Evolutionary conservation across 1,140 invertebrate genomes (phyloP).

Genomic region (Brachionus paranguensis): DNA sequence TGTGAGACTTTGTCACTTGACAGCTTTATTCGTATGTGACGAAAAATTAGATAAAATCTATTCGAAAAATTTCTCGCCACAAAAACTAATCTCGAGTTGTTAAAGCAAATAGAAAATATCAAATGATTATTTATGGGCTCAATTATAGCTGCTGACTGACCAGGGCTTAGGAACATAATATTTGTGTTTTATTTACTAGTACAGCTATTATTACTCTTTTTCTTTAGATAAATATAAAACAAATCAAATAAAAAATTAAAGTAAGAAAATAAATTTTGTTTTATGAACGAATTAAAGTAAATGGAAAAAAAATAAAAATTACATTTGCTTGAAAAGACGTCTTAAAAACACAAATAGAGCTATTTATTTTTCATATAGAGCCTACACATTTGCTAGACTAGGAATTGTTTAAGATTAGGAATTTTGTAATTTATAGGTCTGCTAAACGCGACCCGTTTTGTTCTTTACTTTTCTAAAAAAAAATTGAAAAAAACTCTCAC

Average conservation of each 20-base stretch:
- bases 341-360: neutral
- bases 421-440: neutral
- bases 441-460: neutral
- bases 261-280: neutral
- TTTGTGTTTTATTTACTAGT: constrained; percentile 24
- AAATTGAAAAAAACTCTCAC: neutral
- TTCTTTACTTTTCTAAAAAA: neutral
- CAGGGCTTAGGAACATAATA: neutral
- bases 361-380: neutral
- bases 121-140: constrained; percentile 21
- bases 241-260: neutral
- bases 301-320: constrained; percentile 5
- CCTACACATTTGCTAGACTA: neutral
- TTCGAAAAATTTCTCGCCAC: neutral
- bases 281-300: neutral
- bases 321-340: constrained; percentile 18
- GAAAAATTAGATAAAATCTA: constrained; percentile 2
- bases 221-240: constrained; percentile 20
- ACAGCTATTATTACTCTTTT: neutral
- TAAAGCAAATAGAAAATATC: neutral
- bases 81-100: neutral
- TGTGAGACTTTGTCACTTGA: neutral
- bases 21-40: constrained; percentile 15
- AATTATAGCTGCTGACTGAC: constrained; percentile 1
- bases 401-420: neutral